phyloP scores from a whole-genome alignment of 2,797 vertebrate genomes.

The Hirundo rustica region DNA sequence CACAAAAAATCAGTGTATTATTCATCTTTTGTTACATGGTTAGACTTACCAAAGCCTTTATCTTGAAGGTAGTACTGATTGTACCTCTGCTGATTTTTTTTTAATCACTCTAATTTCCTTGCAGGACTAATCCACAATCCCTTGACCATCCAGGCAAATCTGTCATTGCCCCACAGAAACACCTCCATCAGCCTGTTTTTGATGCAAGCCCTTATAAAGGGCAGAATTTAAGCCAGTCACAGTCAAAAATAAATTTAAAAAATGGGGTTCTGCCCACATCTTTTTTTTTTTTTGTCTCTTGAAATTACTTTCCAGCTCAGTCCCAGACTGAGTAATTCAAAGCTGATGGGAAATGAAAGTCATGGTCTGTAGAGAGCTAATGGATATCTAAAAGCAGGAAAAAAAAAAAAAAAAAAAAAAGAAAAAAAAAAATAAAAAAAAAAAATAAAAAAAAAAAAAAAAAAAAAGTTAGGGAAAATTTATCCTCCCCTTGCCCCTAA shows the following conservation, averaged over 20 bases:
- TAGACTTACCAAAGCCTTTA: background rate
- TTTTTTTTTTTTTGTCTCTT: conserved; percentile 51
- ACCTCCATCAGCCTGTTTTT: background rate
- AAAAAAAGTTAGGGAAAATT: conserved; percentile 48
- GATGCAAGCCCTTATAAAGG: conserved; percentile 52
- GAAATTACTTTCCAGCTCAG: conserved; percentile 68
- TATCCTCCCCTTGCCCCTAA: conserved; percentile 57
- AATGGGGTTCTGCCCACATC: background rate
- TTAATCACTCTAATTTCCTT: background rate
- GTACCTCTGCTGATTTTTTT: background rate
- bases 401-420: conserved; percentile 14
- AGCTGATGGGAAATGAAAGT: conserved; percentile 70
- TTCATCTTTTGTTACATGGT: background rate
- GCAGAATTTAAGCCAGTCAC: conserved; percentile 52
- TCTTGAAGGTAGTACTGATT: background rate
- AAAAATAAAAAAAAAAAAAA: background rate
- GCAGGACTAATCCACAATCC: background rate
- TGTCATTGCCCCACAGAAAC: background rate
- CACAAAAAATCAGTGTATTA: background rate
- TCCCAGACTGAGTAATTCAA: conserved; percentile 70
- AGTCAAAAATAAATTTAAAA: conserved; percentile 51
- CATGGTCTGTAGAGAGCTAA: conserved; percentile 64
- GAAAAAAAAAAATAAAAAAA: conserved; percentile 28
- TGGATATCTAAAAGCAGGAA: conserved; percentile 51
- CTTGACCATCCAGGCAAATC: background rate